These are phyloP conservation scores for Boloria euphrosyne DNA, from an alignment of 2,888 invertebrate genomes.

Conservation along the genomic window DNA sequence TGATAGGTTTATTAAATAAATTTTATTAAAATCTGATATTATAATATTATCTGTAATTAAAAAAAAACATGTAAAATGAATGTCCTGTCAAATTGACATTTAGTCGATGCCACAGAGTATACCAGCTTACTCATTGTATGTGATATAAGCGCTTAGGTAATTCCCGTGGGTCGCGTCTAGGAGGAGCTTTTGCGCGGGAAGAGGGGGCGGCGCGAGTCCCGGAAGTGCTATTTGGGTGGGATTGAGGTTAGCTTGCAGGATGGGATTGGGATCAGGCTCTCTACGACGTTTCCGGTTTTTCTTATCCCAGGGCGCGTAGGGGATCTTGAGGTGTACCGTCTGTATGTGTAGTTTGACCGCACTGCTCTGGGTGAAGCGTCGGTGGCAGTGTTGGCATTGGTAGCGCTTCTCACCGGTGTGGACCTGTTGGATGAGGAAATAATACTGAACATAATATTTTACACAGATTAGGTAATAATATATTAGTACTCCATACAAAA, in stretches of 20 bases:
- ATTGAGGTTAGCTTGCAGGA: slow-evolving; percentile 19
- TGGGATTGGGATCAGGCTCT: slow-evolving; percentile 49
- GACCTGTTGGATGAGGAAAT: slow-evolving; percentile 4
- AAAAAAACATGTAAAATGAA: no score
- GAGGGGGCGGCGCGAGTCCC: slow-evolving; percentile 13
- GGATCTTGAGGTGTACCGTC: slow-evolving; percentile 75
- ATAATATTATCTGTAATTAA: no score
- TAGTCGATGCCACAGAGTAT: no score
- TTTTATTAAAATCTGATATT: no score
- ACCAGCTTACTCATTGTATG: slow-evolving; percentile 33
- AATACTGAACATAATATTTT: no score
- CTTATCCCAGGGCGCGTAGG: slow-evolving; percentile 78
- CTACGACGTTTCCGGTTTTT: slow-evolving; percentile 65
- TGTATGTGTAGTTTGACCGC: slow-evolving; percentile 78
- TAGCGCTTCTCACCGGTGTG: slow-evolving; percentile 76
- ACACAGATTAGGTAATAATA: no score
- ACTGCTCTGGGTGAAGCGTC: slow-evolving; percentile 74
- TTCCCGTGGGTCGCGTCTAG: slow-evolving; percentile 27
- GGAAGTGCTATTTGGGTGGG: background rate
- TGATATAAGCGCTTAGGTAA: slow-evolving; percentile 41
- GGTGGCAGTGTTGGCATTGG: slow-evolving; percentile 72
- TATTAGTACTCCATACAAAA: no score
- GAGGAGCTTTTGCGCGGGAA: slow-evolving; percentile 19
- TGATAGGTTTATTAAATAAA: no score
- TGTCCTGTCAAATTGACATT: no score